phyloP scores from a whole-genome alignment of 2,113 vertebrate genomes.

The Fulmarus glacialis region DNA sequence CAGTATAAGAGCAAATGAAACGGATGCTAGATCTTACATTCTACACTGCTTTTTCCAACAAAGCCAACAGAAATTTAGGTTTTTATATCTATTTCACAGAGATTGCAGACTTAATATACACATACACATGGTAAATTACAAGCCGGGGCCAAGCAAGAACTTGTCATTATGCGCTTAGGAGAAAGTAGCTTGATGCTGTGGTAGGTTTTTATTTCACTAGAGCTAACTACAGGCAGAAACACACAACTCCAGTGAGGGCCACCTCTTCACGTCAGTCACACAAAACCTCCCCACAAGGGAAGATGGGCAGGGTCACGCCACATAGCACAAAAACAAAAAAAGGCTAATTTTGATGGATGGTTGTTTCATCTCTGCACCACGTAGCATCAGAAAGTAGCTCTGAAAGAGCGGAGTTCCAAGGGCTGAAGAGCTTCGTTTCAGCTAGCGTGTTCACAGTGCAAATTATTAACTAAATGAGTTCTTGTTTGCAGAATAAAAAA shows the following conservation, averaged over 20 bases:
- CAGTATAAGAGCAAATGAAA: not conserved
- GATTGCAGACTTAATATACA: not conserved
- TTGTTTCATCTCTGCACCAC: not conserved
- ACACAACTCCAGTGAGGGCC: not conserved
- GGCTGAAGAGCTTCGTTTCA: not conserved
- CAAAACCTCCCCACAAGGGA: not conserved
- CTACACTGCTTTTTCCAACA: not conserved
- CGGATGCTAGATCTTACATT: not conserved
- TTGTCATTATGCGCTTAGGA: not conserved
- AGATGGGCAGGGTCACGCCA: rapidly evolving
- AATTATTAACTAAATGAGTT: not conserved
- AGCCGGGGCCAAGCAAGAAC: not conserved
- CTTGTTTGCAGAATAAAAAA: not conserved
- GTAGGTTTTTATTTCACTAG: not conserved
- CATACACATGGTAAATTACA: not conserved
- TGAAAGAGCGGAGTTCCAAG: not conserved
- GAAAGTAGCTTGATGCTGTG: not conserved
- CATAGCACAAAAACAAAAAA: not conserved
- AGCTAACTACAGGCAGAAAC: not conserved
- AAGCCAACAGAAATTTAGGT: not conserved
- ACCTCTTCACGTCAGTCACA: not conserved
- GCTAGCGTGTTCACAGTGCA: not conserved
- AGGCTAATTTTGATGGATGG: not conserved
- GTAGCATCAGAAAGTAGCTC: not conserved
- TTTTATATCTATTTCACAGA: not conserved